Evolutionary conservation across 2,113 vertebrate genomes (phyloP), one percentile per base, ranked within the genome.

Genomic region (Atrichornis clamosus): DNA sequence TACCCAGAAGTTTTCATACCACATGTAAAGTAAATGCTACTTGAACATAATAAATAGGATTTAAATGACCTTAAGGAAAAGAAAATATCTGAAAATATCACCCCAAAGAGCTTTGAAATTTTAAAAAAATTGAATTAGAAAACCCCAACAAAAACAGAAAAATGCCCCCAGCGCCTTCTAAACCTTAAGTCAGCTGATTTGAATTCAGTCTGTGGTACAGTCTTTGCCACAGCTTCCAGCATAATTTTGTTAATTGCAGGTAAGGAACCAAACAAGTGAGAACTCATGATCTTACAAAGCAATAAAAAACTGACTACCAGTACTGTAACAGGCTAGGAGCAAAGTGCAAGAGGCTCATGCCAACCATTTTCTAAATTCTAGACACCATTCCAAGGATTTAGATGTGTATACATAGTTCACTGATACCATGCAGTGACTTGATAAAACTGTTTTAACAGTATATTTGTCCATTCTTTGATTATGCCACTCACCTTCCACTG

Each of bases 401-500:
- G 28, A 89, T 70, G 33, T 8, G 9, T 47, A 55, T 1, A 65
- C 42, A 35, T 10, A 47, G 21, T 59, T 50, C 33, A 47, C 18
- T 60, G 39, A 59, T 28, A 59, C 7, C 0, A 0, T 13, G 14
- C 21, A 67, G 52, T 1, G 16, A 84, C 27, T 65, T 63, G 41
- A 56, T 73, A 47, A 60, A 91, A 60, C 41, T 49, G 15, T 52
- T 94, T 60, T 22, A 80, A 22, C 6, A 50, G 27, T 21, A 30
- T 56, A 18, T 52, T 65, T 56, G 9, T 73, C 17, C 50, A 22
- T 5, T 70, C 13, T 76, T 50, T 52, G 49, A 65, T 93, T 37
- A 62, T n/a, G 42, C 6, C 52, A 73, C 44, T 77, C 47, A 87
- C 13, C 6, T 65, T 15, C 28, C 15, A 23, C 33, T 91, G 35